Evolutionary conservation across 1,140 invertebrate genomes (phyloP).

Genomic region (Onthophagus taurus): DNA sequence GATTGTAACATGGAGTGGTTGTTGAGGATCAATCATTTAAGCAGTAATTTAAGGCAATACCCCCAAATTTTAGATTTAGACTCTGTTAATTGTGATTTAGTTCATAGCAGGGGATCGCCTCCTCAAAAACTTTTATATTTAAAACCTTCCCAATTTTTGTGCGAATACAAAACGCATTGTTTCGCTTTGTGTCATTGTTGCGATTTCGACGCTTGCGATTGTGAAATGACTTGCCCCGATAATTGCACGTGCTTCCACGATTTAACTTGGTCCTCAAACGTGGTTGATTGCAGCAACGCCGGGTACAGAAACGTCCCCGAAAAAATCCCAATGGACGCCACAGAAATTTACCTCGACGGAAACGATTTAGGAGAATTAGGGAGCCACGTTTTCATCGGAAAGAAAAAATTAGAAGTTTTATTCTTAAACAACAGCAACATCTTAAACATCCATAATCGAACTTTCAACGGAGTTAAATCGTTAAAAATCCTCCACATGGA

Average conservation of each 20-base stretch:
- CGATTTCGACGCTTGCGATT: conserved; percentile 84
- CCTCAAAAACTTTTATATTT: conserved; percentile 69
- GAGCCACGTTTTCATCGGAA: conserved; percentile 78
- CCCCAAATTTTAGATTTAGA: conserved; percentile 77
- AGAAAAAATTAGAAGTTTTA: conserved; percentile 73
- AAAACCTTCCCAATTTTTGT: conserved; percentile 73
- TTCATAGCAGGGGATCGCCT: conserved; percentile 59
- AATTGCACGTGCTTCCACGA: conserved; percentile 85
- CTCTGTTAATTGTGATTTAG: conserved; percentile 68
- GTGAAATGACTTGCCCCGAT: conserved; percentile 81
- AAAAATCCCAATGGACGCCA: conserved; percentile 81
- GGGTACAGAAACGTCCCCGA: conserved; percentile 63
- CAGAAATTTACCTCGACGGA: conserved; percentile 80
- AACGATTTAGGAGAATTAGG: conserved; percentile 70
- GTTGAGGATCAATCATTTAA: conserved; percentile 62
- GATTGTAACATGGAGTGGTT: conserved; percentile 83
- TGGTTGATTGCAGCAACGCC: conserved; percentile 76
- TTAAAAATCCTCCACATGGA: conserved; percentile 72
- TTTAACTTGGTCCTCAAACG: conserved; percentile 82
- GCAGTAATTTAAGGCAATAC: conserved; percentile 67
- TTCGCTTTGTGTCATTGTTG: conserved; percentile 84
- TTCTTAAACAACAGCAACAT: conserved; percentile 77
- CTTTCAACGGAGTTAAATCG: conserved; percentile 70
- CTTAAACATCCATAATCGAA: conserved; percentile 68
- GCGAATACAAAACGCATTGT: conserved; percentile 80